phyloP scores from a whole-genome alignment of 2,113 vertebrate genomes.

The Apteryx mantelli region DNA sequence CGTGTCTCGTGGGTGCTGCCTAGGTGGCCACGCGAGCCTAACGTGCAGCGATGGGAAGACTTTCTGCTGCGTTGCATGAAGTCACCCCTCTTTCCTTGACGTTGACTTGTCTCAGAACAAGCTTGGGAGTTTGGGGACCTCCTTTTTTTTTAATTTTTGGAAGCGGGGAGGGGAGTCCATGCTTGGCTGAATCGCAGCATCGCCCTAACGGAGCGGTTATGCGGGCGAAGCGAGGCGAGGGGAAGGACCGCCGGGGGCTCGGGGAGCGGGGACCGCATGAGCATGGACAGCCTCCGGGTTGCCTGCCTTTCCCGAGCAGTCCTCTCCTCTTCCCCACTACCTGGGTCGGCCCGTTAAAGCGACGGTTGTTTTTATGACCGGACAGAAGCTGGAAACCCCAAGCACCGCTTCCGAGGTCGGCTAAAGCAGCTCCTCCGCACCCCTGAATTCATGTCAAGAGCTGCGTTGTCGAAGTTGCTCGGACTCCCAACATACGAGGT shows the following conservation, averaged over 20 bases:
- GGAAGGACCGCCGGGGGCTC: not conserved
- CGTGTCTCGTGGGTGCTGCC: not conserved
- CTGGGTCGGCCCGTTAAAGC: not conserved
- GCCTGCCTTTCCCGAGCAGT: not conserved
- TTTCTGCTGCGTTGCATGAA: not conserved
- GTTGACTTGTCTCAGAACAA: not conserved
- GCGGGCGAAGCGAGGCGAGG: not conserved
- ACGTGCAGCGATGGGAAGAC: too few relatives aligned
- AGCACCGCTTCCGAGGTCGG: not conserved
- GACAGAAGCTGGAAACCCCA: not conserved
- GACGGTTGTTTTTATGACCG: rapidly evolving
- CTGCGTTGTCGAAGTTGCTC: too few relatives aligned
- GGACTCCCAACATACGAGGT: not conserved
- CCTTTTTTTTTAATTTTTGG: not conserved
- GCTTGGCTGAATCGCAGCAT: not conserved
- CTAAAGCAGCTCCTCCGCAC: not conserved
- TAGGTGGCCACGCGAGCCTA: not conserved
- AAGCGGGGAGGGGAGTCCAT: not conserved
- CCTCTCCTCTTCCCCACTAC: not conserved
- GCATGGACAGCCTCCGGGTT: not conserved
- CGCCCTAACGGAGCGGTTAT: too few relatives aligned
- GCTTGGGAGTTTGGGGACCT: not conserved
- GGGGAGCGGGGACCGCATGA: not conserved
- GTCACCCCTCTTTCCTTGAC: not conserved
- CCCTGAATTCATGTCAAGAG: not conserved